phyloP scores from a whole-genome alignment of 2,888 invertebrate genomes.

The Napeogenes sylphis region DNA sequence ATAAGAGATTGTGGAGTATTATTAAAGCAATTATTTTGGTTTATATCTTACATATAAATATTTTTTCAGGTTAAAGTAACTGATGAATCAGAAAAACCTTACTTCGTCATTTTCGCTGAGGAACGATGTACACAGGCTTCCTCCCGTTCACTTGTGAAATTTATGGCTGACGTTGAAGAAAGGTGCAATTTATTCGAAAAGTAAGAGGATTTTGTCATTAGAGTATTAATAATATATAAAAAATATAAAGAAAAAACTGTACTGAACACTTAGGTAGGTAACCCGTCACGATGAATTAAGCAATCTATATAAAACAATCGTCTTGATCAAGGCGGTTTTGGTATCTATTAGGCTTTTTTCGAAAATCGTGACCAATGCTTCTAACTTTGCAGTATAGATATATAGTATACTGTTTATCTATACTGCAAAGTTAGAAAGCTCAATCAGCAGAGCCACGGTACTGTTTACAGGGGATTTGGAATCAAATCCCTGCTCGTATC shows the following conservation, averaged over 20 bases:
- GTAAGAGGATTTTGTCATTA: constrained; percentile 36
- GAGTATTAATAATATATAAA: neutral
- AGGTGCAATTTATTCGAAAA: constrained; percentile 79
- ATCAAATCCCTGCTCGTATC: too few relatives aligned
- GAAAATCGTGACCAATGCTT: too few relatives aligned
- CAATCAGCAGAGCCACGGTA: too few relatives aligned
- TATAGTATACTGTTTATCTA: too few relatives aligned
- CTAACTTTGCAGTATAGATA: too few relatives aligned
- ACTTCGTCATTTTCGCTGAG: constrained; percentile 76
- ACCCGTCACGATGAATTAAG: too few relatives aligned
- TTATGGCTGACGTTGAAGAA: constrained; percentile 81
- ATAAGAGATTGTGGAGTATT: neutral
- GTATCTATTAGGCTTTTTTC: too few relatives aligned
- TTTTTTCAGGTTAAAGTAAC: constrained; percentile 46
- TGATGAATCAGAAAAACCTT: constrained; percentile 60
- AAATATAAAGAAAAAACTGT: neutral
- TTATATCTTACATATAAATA: neutral
- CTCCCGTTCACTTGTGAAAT: constrained; percentile 78
- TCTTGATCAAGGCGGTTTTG: too few relatives aligned
- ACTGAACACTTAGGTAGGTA: too few relatives aligned
- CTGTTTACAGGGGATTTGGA: too few relatives aligned
- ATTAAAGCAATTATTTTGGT: neutral
- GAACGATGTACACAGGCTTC: constrained; percentile 76
- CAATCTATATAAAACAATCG: too few relatives aligned
- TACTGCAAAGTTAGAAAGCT: too few relatives aligned